Conservation (phyloP, 2,888 invertebrate species). For the Morpho deidamia region DNA sequence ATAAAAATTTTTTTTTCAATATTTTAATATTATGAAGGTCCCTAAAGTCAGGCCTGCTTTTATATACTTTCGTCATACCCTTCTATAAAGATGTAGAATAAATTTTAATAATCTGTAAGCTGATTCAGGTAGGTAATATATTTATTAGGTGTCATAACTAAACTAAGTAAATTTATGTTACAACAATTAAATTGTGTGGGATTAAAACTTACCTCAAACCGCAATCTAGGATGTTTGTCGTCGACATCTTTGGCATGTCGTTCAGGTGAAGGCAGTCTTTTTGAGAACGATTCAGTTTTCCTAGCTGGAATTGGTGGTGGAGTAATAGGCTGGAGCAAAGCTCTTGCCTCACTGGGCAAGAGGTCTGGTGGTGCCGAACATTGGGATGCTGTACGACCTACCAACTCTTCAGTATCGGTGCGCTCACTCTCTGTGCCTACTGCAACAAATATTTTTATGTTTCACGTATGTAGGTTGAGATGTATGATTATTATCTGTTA, state of each 20-base stretch:
- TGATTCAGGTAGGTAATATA: too few species aligned
- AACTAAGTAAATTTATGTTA: too few species aligned
- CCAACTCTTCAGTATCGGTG: slow-evolving; percentile 84
- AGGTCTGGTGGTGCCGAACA: slow-evolving; percentile 82
- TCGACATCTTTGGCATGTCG: slow-evolving; percentile 35
- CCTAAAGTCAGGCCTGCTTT: too few species aligned
- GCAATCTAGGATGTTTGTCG: slow-evolving; percentile 56
- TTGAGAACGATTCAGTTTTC: slow-evolving; percentile 22
- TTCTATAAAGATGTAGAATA: too few species aligned
- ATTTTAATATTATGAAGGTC: too few species aligned
- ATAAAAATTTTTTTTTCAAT: too few species aligned
- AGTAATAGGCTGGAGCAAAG: slow-evolving; percentile 54
- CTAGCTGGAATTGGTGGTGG: slow-evolving; percentile 31
- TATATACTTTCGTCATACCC: too few species aligned
- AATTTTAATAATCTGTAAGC: not conserved
- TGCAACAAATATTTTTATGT: slow-evolving; percentile 45
- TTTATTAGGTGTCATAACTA: too few species aligned
- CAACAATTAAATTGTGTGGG: not conserved
- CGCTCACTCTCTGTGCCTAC: slow-evolving; percentile 81
- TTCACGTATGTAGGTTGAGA: too few species aligned
- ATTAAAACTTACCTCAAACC: slow-evolving; percentile 55
- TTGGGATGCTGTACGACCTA: slow-evolving; percentile 80
- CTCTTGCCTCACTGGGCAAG: slow-evolving; percentile 77
- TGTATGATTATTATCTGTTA: too few species aligned
- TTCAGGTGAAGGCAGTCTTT: slow-evolving; percentile 27